Evolutionary conservation across 2,888 invertebrate genomes (phyloP), one percentile per base, ranked within the genome.

Genomic region (Drosophila longiperda): DNA sequence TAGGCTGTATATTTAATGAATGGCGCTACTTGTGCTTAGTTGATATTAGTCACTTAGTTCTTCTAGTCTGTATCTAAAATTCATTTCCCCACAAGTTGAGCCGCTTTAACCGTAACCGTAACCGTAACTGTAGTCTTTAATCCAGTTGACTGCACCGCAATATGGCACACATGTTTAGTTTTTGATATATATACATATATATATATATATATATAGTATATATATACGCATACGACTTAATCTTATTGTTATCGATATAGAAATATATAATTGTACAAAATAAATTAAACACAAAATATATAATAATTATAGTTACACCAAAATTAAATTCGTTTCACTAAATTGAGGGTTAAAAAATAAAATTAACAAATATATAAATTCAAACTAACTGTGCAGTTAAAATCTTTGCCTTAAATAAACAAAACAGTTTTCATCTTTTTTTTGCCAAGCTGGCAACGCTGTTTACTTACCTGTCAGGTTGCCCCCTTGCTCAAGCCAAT

Each of bases 41-140:
- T 87, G 86, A 83, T 86, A 80, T 83, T 85, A 74, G 75, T 83
- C 85, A 86, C 87, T 87, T 90, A 89, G 89, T 86, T 87, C 82
- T 79, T 89, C 89, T 89, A 89, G 89, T 89, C 89, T 90, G 76
- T 87, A 82, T 86, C 76, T 77, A 79, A 78, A 80, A 73, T 66
- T 57, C 66, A 69, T 82, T 66, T 87, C 59, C 65, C 58, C 70
- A 45, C 45, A 68, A 65, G 59, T 76, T 78, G 68, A 82, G 83
- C 68, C 85, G 64, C 68, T 57, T 68, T 57, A 58, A 59, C 68
- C 62, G 57, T 49, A 33, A 63, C 61, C 57, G 54, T 57, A 61
- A 29, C 29, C 29, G 29, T 49, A 33, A 63, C 61, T 54, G 54
- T 57, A 61, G 61, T 49, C 58, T 50, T 62, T 62, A 69, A 61